Evolutionary conservation across 2,113 vertebrate genomes (phyloP).

Genomic region (Accipiter cooperii): DNA sequence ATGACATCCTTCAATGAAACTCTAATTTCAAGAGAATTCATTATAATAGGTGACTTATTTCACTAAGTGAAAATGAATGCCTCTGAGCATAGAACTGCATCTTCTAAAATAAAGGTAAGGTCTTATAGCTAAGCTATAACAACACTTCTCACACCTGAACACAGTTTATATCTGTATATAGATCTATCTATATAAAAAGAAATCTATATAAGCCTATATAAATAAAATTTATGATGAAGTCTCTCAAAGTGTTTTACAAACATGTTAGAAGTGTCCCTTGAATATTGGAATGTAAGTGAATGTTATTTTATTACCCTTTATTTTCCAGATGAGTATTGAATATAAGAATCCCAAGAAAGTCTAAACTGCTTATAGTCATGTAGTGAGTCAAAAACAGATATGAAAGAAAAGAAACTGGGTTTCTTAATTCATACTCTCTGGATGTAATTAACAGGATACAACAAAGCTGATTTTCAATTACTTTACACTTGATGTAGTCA

Average conservation of each 20-base stretch:
- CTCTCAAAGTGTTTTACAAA: not conserved
- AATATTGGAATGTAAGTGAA: not conserved
- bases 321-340: not conserved
- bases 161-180: not conserved
- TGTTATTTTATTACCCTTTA: not conserved
- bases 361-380: not conserved
- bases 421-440: not conserved
- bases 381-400: not conserved
- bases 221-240: not conserved
- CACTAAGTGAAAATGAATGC: conserved; percentile 29
- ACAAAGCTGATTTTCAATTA: not conserved
- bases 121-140: not conserved
- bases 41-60: conserved; percentile 31
- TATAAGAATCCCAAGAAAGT: not conserved
- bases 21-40: conserved; percentile 51
- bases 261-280: not conserved
- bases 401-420: not conserved
- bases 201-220: not conserved
- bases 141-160: not conserved
- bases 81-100: not conserved
- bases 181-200: not conserved
- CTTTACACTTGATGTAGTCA: not conserved
- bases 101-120: not conserved
- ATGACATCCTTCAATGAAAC: not conserved
- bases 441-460: not conserved